Conservation (phyloP, 2,113 vertebrate genomes). For the Chitala chitala region DNA sequence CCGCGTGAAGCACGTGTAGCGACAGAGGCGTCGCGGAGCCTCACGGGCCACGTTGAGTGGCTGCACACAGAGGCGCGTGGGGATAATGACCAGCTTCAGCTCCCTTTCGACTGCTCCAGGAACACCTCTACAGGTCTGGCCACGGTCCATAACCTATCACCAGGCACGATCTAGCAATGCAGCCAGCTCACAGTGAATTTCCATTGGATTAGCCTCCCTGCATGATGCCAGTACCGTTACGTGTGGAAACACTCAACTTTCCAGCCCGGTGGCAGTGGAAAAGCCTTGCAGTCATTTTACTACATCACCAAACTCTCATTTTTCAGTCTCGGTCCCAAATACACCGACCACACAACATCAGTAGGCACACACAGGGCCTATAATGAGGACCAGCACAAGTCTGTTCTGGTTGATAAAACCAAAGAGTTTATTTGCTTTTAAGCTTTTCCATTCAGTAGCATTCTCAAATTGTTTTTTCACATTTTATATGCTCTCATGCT, state of each 20-base stretch:
- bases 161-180: neutral
- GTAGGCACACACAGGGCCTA: neutral
- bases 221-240: constrained; percentile 42
- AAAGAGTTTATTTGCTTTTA: neutral
- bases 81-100: constrained; percentile 4
- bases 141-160: neutral
- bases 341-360: neutral
- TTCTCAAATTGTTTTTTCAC: constrained; percentile 6
- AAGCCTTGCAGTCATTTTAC: constrained; percentile 8
- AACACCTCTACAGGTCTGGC: constrained; percentile 25
- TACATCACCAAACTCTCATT: neutral
- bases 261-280: constrained; percentile 17
- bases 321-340: neutral
- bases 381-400: neutral
- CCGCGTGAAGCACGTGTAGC: constrained; percentile 22
- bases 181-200: constrained; percentile 43
- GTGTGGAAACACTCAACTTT: constrained; percentile 30
- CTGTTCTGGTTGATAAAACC: neutral
- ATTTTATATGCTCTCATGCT: neutral
- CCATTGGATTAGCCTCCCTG: constrained; percentile 41
- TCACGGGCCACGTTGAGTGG: constrained; percentile 11
- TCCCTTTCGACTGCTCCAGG: constrained; percentile 8
- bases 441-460: constrained; percentile 1
- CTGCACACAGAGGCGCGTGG: neutral
- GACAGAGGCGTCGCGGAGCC: constrained; percentile 24